These are phyloP conservation scores for Thomomys bottae DNA, from an alignment of 2,113 vertebrate genomes.

Conservation along the genomic window DNA sequence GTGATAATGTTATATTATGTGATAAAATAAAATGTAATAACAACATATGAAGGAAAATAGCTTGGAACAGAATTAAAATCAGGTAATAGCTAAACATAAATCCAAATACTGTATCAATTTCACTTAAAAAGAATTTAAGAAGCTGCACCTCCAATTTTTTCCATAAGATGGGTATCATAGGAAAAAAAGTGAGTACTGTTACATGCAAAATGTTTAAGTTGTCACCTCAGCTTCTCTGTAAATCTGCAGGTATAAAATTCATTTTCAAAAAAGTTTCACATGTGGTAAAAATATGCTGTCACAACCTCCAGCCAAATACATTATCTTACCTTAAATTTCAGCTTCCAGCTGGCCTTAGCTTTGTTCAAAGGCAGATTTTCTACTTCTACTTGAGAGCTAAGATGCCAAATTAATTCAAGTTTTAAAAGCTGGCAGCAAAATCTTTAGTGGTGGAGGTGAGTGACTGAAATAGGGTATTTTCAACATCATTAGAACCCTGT, in stretches of 20 bases:
- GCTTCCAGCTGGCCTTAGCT: constrained; percentile 47
- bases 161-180: not conserved
- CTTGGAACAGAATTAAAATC: not conserved
- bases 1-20: too few species aligned
- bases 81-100: not conserved
- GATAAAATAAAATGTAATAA: not conserved
- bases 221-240: not conserved
- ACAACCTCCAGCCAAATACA: not conserved
- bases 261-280: not conserved
- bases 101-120: not conserved
- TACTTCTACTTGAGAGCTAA: constrained; percentile 6
- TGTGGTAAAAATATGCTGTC: constrained; percentile 28
- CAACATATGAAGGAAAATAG: not conserved
- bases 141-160: too few species aligned
- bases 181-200: not conserved
- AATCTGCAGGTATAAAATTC: not conserved
- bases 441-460: constrained; percentile 27
- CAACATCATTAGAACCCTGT: constrained; percentile 51
- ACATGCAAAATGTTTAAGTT: not conserved
- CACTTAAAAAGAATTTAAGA: not conserved
- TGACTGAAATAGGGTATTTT: constrained; percentile 61
- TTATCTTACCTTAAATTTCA: not conserved
- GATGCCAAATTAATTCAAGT: constrained; percentile 66
- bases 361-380: constrained; percentile 45
- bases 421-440: constrained; percentile 61